These are phyloP conservation scores for Charadrius vociferus DNA, from an alignment of 2,113 vertebrate genomes.

Conservation along the genomic window DNA sequence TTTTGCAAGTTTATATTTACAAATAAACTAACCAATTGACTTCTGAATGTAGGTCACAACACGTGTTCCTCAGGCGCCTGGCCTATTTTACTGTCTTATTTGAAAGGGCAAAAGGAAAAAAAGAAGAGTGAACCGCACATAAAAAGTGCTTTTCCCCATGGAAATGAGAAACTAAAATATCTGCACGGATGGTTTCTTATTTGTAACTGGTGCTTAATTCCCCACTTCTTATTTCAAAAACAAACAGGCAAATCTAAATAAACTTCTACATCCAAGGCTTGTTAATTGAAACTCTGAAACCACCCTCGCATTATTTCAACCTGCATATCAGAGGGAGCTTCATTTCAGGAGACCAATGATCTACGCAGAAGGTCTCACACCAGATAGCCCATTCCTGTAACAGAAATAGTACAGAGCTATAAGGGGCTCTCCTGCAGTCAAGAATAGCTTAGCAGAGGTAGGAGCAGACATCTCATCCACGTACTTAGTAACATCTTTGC, in stretches of 20 bases:
- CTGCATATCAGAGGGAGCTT: neutral
- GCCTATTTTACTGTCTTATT: neutral
- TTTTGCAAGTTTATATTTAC: neutral
- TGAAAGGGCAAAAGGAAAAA: neutral
- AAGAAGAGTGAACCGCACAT: neutral
- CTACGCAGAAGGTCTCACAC: neutral
- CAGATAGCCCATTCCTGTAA: neutral
- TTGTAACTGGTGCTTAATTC: neutral
- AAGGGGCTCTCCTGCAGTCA: neutral
- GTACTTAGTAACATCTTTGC: neutral
- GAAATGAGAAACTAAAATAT: neutral
- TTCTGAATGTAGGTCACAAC: neutral
- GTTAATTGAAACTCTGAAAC: neutral
- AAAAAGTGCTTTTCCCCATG: neutral
- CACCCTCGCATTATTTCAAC: neutral
- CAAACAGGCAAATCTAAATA: neutral
- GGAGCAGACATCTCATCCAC: neutral
- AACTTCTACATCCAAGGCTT: neutral
- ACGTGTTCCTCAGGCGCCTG: neutral
- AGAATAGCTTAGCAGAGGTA: neutral
- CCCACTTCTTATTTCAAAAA: neutral
- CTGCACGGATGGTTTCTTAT: neutral
- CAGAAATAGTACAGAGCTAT: neutral
- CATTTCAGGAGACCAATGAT: neutral
- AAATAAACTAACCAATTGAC: neutral